Percentiles rank a stretch among this genome's conserved stretches.
phyloP scores from a whole-genome alignment of 2,797 vertebrate genomes.

The Bufotes viridis region DNA sequence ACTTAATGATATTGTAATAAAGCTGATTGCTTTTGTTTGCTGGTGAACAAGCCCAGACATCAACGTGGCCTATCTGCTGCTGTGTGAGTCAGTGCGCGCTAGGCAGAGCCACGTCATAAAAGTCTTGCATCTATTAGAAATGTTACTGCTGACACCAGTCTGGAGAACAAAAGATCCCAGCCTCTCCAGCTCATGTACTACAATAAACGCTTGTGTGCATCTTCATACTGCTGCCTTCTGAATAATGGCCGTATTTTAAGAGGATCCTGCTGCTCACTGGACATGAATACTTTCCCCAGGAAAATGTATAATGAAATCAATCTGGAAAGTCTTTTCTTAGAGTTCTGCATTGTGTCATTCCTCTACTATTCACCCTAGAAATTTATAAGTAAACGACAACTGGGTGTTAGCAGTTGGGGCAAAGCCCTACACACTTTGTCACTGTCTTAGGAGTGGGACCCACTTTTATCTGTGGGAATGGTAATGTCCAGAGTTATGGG shows the following conservation, averaged over 20 bases:
- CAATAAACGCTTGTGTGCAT: slow-evolving; percentile 48
- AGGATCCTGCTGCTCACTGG: too few relatives aligned
- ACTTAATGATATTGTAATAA: not conserved
- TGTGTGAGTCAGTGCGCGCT: slow-evolving; percentile 40
- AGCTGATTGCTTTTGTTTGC: not conserved
- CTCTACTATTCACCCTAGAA: too few relatives aligned
- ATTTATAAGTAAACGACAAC: too few relatives aligned
- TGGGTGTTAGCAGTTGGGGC: too few relatives aligned
- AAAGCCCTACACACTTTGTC: too few relatives aligned
- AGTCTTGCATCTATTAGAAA: slow-evolving; percentile 35
- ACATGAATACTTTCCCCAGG: too few relatives aligned
- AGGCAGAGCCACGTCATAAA: slow-evolving; percentile 36
- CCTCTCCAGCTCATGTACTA: slow-evolving; percentile 13
- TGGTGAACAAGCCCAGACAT: slow-evolving; percentile 15
- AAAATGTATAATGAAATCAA: too few relatives aligned
- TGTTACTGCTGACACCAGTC: slow-evolving; percentile 43
- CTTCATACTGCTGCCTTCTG: not conserved
- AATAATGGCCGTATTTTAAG: not conserved
- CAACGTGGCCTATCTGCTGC: not conserved
- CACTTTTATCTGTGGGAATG: too few relatives aligned
- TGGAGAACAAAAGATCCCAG: slow-evolving; percentile 38
- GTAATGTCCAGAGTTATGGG: too few relatives aligned
- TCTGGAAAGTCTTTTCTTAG: too few relatives aligned
- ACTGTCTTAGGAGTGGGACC: too few relatives aligned
- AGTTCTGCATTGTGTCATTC: too few relatives aligned